These are phyloP conservation scores for Oxycera nigricornis DNA, from an alignment of 2,888 invertebrate genomes.

Conservation along the genomic window DNA sequence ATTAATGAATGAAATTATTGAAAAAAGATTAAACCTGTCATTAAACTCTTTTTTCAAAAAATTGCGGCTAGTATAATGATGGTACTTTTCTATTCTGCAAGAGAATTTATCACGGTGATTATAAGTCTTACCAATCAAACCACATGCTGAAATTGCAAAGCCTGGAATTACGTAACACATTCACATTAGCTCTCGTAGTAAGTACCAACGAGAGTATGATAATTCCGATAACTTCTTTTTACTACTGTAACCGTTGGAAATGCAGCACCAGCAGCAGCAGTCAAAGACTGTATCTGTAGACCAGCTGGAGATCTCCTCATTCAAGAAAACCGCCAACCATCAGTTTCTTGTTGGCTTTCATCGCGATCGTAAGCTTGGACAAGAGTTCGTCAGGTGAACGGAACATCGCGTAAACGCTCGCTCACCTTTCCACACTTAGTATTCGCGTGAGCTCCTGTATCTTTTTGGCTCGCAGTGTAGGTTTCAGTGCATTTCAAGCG, in stretches of 20 bases:
- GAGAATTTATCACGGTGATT: no score
- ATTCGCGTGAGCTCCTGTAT: background rate
- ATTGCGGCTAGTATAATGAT: no score
- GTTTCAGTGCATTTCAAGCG: no score
- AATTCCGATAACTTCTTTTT: constrained; percentile 3
- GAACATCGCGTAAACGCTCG: background rate
- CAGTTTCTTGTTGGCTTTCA: constrained; percentile 40
- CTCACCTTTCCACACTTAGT: background rate
- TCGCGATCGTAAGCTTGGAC: constrained; percentile 7
- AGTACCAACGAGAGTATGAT: no score
- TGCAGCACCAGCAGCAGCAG: background rate
- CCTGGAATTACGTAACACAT: no score
- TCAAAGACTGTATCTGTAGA: background rate
- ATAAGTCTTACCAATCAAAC: no score
- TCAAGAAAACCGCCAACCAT: constrained; percentile 28
- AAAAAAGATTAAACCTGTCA: no score
- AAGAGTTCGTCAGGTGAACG: constrained; percentile 23
- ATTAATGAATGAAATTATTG: no score
- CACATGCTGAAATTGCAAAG: no score
- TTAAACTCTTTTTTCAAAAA: no score
- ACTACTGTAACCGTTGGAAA: background rate
- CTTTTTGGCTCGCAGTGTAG: background rate
- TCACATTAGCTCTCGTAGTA: no score
- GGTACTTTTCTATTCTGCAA: no score
- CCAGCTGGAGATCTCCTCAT: constrained; percentile 24